phyloP scores from a whole-genome alignment of 2,888 invertebrate species.

The Mythimna albipuncta region DNA sequence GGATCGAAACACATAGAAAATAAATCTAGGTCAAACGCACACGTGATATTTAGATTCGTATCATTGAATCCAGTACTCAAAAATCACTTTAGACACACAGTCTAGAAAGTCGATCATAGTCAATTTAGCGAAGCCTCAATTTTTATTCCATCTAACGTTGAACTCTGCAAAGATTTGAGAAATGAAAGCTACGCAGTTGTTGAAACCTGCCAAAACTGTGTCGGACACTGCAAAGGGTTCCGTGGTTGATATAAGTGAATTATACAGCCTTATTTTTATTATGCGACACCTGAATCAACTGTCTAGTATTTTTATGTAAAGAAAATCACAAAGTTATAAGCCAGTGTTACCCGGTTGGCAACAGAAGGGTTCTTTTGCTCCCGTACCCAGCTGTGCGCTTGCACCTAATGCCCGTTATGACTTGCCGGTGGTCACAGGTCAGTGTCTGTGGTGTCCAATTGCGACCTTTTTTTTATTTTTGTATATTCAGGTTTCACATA shows the following conservation, averaged over 20 bases:
- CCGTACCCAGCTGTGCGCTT: too few species aligned
- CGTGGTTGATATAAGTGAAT: background rate
- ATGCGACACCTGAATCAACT: too few species aligned
- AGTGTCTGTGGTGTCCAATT: too few species aligned
- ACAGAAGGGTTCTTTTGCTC: too few species aligned
- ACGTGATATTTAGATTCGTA: conserved; percentile 3
- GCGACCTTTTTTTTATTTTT: too few species aligned
- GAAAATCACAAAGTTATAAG: too few species aligned
- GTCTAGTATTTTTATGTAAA: too few species aligned
- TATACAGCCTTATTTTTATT: background rate
- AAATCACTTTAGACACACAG: conserved; percentile 5
- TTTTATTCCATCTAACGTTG: conserved; percentile 39
- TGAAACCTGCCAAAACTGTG: background rate
- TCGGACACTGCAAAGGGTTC: background rate
- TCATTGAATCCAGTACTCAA: background rate
- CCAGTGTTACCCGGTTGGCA: too few species aligned
- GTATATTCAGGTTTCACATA: too few species aligned
- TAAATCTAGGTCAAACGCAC: background rate
- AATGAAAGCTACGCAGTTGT: conserved; percentile 46
- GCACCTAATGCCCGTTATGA: too few species aligned
- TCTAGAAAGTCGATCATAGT: conserved; percentile 18
- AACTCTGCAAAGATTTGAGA: conserved; percentile 53
- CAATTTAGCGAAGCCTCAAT: conserved; percentile 25
- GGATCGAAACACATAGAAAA: too few species aligned
- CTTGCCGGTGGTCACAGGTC: too few species aligned